Evolutionary conservation across 1,140 invertebrate genomes (phyloP).

Genomic region (Onthophagus taurus): DNA sequence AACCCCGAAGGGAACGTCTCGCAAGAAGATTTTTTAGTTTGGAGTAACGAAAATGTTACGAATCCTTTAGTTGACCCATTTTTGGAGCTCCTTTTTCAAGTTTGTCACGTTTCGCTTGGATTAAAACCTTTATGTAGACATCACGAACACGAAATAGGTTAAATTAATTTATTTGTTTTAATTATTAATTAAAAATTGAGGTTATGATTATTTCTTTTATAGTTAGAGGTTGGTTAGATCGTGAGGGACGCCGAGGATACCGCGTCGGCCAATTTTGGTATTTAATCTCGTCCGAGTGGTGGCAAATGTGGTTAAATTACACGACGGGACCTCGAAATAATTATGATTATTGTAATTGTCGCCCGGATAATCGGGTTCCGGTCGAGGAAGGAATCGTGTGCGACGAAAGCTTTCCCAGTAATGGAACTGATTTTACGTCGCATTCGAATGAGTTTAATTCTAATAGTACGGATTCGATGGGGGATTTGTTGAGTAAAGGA

Average conservation of each 20-base stretch:
- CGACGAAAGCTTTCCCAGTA: conserved; percentile 54
- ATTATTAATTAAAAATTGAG: too few relatives aligned
- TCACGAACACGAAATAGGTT: conserved; percentile 69
- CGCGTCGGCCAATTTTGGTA: conserved; percentile 79
- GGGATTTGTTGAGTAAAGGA: conserved; percentile 44
- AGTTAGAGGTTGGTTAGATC: conserved; percentile 67
- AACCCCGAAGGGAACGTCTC: conserved; percentile 39
- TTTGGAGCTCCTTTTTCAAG: conserved; percentile 69
- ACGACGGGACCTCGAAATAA: conserved; percentile 40
- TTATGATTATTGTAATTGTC: conserved; percentile 33
- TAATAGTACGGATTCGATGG: conserved; percentile 46
- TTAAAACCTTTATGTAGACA: conserved; percentile 66
- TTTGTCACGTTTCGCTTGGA: conserved; percentile 82
- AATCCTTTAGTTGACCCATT: conserved; percentile 58
- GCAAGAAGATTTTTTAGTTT: conserved; percentile 75
- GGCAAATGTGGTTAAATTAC: conserved; percentile 68
- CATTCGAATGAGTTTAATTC: conserved; percentile 34
- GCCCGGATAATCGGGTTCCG: conserved; percentile 25
- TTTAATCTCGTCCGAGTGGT: conserved; percentile 74
- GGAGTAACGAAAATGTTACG: conserved; percentile 54
- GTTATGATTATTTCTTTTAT: conserved; percentile 23
- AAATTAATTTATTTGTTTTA: conserved; percentile 17
- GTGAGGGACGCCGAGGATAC: conserved; percentile 64
- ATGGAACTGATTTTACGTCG: conserved; percentile 42
- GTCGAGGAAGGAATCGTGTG: conserved; percentile 50